Evolutionary conservation across 2,888 invertebrate species (phyloP), one percentile per base, ranked within the genome.

Genomic region (Schrankia costaestrigalis): DNA sequence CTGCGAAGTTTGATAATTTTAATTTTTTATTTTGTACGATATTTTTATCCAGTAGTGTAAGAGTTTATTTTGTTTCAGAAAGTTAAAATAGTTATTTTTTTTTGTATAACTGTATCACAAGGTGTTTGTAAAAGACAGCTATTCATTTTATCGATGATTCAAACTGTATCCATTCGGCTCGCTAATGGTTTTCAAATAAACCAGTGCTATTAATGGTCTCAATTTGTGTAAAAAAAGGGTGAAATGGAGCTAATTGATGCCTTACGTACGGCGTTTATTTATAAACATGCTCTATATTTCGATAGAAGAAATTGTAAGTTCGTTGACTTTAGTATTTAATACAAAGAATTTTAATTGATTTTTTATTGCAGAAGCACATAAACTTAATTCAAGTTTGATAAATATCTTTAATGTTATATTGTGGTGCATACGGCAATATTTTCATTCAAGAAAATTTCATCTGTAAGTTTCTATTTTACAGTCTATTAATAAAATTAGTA

Each of bases 171-270:
- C 68, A 70, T 73, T 70, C 45, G 66, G 56, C 49, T 54, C 64
- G 71, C 77, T 78, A 79, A 81, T 79, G 80, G 79, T 73, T 79
- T 80, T 74, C 79, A 81, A 80, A 82, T 80, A 81, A 76, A 79
- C 74, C 71, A 57, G 56, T 53, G 53, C 61, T 61, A 63, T 72
- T 77, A 75, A 78, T 78, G 76, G 68, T 50, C 60, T 56, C 69
- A 69, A 71, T 72, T 71, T 65, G 58, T 64, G 67, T 56, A 58
- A 67, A 74, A 25, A 75, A 65, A 59, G 57, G 58, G 51, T 56
- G 56, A 67, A 57, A 66, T 66, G 52, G 62, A 64, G 63, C 63
- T 76, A 73, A 78, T 77, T 77, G 72, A 71, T 71, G 61, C 58
- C 35, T 38, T 46, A 41, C 42, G 40, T 40, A 43, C 41, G 42